phyloP scores from a whole-genome alignment of 2,888 invertebrate species.

The Malthinus flaveolus region DNA sequence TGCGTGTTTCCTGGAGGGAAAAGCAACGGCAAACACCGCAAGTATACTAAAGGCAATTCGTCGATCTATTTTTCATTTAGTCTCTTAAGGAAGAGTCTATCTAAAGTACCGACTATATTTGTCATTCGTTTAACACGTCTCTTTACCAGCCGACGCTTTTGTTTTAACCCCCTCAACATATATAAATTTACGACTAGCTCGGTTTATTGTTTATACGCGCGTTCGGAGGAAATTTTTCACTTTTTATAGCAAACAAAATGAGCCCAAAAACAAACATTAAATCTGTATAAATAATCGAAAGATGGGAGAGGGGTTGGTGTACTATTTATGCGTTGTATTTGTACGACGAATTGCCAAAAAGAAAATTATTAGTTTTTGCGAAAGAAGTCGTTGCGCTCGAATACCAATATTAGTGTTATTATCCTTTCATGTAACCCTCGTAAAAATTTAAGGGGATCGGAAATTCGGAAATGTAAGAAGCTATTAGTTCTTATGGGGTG shows the following conservation, averaged over 20 bases:
- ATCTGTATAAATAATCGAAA: constrained; percentile 6
- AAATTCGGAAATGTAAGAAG: constrained; percentile 30
- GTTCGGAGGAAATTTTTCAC: not conserved
- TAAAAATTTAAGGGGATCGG: constrained; percentile 27
- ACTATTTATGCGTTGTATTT: not conserved
- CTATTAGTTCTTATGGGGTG: constrained; percentile 30
- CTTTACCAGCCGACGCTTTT: constrained; percentile 17
- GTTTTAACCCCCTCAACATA: constrained; percentile 8
- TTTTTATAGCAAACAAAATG: constrained; percentile 15
- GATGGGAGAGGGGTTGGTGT: constrained; percentile 6
- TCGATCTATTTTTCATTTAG: constrained; percentile 44
- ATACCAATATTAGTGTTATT: constrained; percentile 31
- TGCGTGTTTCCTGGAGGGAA: constrained; percentile 29
- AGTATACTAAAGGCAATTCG: constrained; percentile 35
- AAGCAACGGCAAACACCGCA: constrained; percentile 33
- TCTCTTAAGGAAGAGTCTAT: constrained; percentile 38
- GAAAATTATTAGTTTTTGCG: constrained; percentile 29
- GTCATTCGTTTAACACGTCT: constrained; percentile 41
- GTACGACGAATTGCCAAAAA: constrained; percentile 15
- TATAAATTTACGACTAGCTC: constrained; percentile 1
- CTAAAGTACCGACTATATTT: constrained; percentile 33
- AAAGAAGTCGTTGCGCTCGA: constrained; percentile 23
- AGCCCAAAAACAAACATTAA: constrained; percentile 14
- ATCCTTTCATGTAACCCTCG: constrained; percentile 28
- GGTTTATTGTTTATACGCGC: too few species aligned